phyloP scores from a whole-genome alignment of 2,797 vertebrate species.

The Alfaro cultratus region DNA sequence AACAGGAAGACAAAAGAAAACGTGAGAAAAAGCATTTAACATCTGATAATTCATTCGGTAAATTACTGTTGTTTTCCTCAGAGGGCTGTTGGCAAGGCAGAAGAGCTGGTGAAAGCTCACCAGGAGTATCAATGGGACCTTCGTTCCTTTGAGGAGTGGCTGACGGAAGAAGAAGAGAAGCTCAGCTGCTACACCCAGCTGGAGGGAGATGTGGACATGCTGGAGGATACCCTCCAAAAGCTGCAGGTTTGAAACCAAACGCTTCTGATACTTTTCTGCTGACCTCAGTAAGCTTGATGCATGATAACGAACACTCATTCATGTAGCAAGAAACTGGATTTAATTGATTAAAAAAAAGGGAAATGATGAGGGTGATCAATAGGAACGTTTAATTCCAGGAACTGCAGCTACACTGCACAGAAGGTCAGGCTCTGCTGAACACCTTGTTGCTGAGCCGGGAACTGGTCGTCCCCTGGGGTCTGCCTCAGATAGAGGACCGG shows the following conservation, averaged over 20 bases:
- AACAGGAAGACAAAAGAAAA: background rate
- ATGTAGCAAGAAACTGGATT: background rate
- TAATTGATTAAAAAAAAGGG: background rate
- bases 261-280: background rate
- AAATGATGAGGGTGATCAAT: background rate
- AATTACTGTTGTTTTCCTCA: slow-evolving; percentile 55
- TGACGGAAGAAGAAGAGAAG: slow-evolving; percentile 90
- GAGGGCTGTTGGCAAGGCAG: slow-evolving; percentile 87
- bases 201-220: slow-evolving; percentile 87
- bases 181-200: slow-evolving; percentile 86
- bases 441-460: slow-evolving; percentile 86
- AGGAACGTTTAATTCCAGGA: slow-evolving; percentile 78
- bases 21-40: background rate
- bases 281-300: background rate
- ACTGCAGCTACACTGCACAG: slow-evolving; percentile 88
- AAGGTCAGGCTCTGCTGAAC: slow-evolving; percentile 90
- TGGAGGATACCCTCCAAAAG: slow-evolving; percentile 87
- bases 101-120: slow-evolving; percentile 88
- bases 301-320: background rate
- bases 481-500: slow-evolving; percentile 91
- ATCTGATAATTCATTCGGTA: background rate
- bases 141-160: slow-evolving; percentile 91
- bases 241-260: slow-evolving; percentile 85
- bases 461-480: slow-evolving; percentile 86
- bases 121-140: slow-evolving; percentile 91